These are phyloP conservation scores for Lota lota DNA, from an alignment of 2,113 vertebrate genomes.

Conservation along the genomic window DNA sequence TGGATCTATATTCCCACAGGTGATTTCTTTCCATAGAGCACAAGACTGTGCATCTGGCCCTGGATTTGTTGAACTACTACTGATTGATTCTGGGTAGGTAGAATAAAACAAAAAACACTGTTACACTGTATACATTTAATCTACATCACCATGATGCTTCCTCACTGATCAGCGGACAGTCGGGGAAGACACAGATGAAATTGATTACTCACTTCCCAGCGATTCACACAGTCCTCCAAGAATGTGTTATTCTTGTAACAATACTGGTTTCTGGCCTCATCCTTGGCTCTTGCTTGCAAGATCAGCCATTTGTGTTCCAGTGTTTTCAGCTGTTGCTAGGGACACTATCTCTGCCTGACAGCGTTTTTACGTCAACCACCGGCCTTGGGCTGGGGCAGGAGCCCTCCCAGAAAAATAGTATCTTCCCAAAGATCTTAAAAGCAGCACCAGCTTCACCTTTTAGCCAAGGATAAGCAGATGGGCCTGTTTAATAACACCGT, in stretches of 20 bases:
- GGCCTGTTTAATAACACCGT: conserved; percentile 29
- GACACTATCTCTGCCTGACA: conserved; percentile 50
- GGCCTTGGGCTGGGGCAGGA: conserved; percentile 26
- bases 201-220: conserved; percentile 45
- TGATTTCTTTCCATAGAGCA: too few relatives aligned
- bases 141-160: conserved; percentile 10
- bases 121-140: too few relatives aligned
- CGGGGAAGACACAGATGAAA: conserved; percentile 18
- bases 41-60: too few relatives aligned
- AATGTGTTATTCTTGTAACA: conserved; percentile 62
- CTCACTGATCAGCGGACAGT: conserved; percentile 38
- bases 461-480: not conserved
- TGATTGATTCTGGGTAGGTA: too few relatives aligned
- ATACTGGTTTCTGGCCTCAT: conserved; percentile 31
- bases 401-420: conserved; percentile 12
- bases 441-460: conserved; percentile 15
- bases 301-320: conserved; percentile 31
- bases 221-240: conserved; percentile 52
- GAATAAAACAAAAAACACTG: too few relatives aligned
- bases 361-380: conserved; percentile 37
- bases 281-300: conserved; percentile 21
- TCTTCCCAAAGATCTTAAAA: conserved; percentile 26
- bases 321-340: conserved; percentile 60
- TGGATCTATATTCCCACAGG: too few relatives aligned
- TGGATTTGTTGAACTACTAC: too few relatives aligned